Evolutionary conservation across 2,113 vertebrate genomes (phyloP).

Genomic region (Dinomys branickii): DNA sequence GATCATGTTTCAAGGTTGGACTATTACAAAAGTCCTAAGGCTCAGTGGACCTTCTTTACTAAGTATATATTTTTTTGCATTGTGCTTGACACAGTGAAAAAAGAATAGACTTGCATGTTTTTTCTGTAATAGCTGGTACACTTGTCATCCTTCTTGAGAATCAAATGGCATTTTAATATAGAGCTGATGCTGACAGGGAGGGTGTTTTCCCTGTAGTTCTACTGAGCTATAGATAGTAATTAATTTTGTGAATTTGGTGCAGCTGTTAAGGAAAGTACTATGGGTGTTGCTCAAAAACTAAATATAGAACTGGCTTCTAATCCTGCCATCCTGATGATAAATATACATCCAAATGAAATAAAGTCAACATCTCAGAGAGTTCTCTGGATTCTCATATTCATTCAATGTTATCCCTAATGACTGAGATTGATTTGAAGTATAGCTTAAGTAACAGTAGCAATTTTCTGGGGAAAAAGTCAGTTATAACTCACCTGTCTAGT

Average conservation of each 20-base stretch:
- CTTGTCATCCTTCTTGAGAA: not conserved
- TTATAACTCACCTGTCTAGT: not conserved
- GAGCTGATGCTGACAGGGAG: not conserved
- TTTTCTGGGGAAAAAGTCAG: not conserved
- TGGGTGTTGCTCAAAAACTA: not conserved
- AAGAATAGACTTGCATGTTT: not conserved
- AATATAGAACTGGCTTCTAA: not conserved
- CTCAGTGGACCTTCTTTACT: not conserved
- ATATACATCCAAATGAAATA: not conserved
- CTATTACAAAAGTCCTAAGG: not conserved
- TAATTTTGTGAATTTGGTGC: not conserved
- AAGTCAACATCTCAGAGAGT: not conserved
- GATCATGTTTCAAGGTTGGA: not conserved
- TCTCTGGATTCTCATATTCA: not conserved
- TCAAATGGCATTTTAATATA: slow-evolving; percentile 1
- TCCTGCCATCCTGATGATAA: not conserved
- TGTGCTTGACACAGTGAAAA: not conserved
- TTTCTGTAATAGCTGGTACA: not conserved
- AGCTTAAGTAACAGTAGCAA: not conserved
- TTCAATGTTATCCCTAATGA: not conserved
- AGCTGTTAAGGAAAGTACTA: not conserved
- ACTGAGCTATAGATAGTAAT: not conserved
- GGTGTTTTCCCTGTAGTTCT: not conserved
- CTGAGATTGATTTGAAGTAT: not conserved
- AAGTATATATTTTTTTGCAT: not conserved